These are phyloP conservation scores for Microcebus griseorufus DNA, from an alignment of 2,113 vertebrate genomes.

Conservation along the genomic window DNA sequence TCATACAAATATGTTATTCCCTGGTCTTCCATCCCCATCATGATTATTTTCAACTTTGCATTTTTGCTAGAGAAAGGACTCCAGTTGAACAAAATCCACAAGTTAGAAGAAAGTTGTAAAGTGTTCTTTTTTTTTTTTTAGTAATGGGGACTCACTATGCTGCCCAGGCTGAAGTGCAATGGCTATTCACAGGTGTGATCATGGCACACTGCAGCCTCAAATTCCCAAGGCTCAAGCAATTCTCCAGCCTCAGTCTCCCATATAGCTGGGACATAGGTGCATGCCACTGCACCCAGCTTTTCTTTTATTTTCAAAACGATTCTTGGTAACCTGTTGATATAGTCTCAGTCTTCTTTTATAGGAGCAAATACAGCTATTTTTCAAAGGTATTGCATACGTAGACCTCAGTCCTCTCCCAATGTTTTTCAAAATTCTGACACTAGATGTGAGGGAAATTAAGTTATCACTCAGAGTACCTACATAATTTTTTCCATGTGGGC, in stretches of 20 bases:
- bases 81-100: not conserved
- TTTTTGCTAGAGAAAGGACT: not conserved
- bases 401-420: not conserved
- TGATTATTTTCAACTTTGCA: not conserved
- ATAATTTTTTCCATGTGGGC: not conserved
- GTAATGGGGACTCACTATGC: not conserved
- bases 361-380: not conserved
- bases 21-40: not conserved
- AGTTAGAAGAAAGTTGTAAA: not conserved
- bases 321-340: not conserved
- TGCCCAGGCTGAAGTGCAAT: not conserved
- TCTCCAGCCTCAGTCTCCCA: not conserved
- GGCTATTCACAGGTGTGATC: not conserved
- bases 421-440: constrained; percentile 9
- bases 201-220: not conserved
- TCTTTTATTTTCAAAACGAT: not conserved
- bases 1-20: not conserved
- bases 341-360: not conserved
- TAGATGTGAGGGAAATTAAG: not conserved
- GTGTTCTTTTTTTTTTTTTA: not conserved
- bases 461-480: not conserved
- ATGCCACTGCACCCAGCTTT: not conserved
- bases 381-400: not conserved
- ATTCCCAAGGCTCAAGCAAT: not conserved
- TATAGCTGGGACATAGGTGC: not conserved